Base-by-base conservation (phyloP, 2,888 invertebrate genomes). In the Shargacucullia verbasci region DNA sequence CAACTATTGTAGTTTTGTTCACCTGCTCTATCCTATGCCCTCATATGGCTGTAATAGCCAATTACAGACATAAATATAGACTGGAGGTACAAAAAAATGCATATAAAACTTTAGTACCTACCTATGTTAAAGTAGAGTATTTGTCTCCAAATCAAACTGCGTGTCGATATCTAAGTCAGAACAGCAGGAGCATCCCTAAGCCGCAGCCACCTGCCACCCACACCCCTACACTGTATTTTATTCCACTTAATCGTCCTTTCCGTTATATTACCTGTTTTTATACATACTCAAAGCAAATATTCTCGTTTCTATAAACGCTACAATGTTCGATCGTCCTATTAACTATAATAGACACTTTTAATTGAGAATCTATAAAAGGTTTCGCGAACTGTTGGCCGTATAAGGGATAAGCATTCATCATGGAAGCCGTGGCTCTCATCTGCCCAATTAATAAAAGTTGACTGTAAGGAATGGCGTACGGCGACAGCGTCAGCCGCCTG, bases 351-450 rank as follows among this genome's bases (percentile, higher is more conserved):
- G 91, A 94, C 90, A 89, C 87, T 92, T 92, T 93, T 94, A 94
- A 94, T 94, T 93, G 92, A 90, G 92, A 93, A 92, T 92, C 92
- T 93, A 94, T 92, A 93, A 93, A 93, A 93, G 92, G 93, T 92
- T 94, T 93, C 86, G 92, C 91, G 87, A 90, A 92, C 86, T 85
- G 88, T 79, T 85, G 79, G 70, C 92, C 91, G 73, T 94, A 92
- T 90, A 94, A 79, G 93, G 93, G 64, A 77, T 83, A 89, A 83
- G 88, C 88, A 93, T 93, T 93, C 93, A 92, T 93, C 94, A 90
- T 90, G 89, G 87, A 82, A 87, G 87, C 86, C 85, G 85, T 84
- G 88, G 89, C 88, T 92, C 92, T 93, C 94, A 93, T 94, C 93
- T 93, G 93, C 92, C 92, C 93, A 94, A 93, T 94, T 93, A 93